These are phyloP conservation scores for Cnemophilus loriae DNA, from an alignment of 2,113 vertebrate species.

Conservation along the genomic window DNA sequence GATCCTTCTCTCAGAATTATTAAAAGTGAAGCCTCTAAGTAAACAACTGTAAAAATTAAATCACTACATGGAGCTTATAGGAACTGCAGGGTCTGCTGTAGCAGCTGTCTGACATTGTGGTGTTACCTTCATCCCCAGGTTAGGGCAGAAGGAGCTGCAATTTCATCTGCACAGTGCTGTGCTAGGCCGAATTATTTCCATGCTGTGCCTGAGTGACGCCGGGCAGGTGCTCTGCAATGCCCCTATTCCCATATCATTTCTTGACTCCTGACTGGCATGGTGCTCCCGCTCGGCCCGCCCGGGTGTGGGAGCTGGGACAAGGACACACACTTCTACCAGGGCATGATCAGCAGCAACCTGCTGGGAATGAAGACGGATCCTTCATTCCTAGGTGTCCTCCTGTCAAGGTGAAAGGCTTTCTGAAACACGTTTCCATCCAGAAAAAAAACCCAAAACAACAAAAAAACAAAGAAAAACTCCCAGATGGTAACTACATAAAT, in stretches of 20 bases:
- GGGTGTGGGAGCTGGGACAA: not conserved
- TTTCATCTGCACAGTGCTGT: not conserved
- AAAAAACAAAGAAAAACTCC: not conserved
- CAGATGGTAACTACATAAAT: not conserved
- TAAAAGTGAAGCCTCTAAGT: not conserved
- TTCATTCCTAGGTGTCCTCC: not conserved
- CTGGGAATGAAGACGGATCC: not conserved
- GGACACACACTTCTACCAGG: not conserved
- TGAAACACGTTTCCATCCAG: not conserved
- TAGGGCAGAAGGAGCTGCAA: not conserved
- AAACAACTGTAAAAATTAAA: constrained; percentile 41
- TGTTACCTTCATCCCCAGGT: not conserved
- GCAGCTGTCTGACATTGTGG: not conserved
- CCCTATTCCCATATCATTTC: rapidly evolving
- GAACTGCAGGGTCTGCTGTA: not conserved
- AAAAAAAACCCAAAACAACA: too few relatives aligned
- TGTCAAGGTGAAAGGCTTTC: not conserved
- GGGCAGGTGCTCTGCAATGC: not conserved
- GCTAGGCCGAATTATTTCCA: not conserved
- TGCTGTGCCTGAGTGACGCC: not conserved
- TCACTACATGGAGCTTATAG: not conserved
- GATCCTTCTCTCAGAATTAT: not conserved
- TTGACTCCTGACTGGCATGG: rapidly evolving
- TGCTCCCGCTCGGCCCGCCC: not conserved
- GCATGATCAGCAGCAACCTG: not conserved